Evolutionary conservation across 2,797 vertebrate species (phyloP).

Genomic region (Myoxocephalus aenaeus): DNA sequence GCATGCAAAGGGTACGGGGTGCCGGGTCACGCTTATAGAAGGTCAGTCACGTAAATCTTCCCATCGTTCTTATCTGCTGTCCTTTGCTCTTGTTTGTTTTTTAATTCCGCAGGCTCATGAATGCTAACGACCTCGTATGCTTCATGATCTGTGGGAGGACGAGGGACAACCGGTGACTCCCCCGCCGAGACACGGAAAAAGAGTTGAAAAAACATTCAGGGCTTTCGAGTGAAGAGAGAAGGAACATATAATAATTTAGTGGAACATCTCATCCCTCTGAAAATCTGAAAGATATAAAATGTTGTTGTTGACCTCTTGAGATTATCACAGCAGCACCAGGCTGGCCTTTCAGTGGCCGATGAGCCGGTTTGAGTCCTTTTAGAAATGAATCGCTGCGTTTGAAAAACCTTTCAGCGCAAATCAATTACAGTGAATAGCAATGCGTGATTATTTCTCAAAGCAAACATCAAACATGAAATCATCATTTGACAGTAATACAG

Average conservation of each 20-base stretch:
- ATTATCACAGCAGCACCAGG: neutral
- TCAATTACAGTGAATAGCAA: neutral
- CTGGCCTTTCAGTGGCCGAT: neutral
- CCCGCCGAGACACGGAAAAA: neutral
- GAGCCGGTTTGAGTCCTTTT: no score
- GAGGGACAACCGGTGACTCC: neutral
- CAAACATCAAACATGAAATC: neutral
- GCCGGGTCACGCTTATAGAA: slow-evolving; percentile 55
- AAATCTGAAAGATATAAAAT: neutral
- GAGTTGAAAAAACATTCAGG: no score
- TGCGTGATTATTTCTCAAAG: neutral
- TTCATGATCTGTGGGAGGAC: neutral
- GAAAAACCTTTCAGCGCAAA: neutral
- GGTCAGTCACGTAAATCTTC: slow-evolving; percentile 73
- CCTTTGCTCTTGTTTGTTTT: slow-evolving; percentile 37
- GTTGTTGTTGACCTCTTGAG: neutral
- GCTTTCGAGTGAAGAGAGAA: no score
- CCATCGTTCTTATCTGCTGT: slow-evolving; percentile 39
- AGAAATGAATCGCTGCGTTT: no score
- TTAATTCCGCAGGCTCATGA: slow-evolving; percentile 1
- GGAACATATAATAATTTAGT: neutral
- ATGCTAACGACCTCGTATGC: slow-evolving; percentile 10
- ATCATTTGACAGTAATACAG: neutral
- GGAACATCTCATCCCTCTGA: neutral
- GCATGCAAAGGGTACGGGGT: slow-evolving; percentile 46